These are phyloP conservation scores for Coenonympha glycerion DNA, from an alignment of 2,888 invertebrate genomes.

Conservation along the genomic window DNA sequence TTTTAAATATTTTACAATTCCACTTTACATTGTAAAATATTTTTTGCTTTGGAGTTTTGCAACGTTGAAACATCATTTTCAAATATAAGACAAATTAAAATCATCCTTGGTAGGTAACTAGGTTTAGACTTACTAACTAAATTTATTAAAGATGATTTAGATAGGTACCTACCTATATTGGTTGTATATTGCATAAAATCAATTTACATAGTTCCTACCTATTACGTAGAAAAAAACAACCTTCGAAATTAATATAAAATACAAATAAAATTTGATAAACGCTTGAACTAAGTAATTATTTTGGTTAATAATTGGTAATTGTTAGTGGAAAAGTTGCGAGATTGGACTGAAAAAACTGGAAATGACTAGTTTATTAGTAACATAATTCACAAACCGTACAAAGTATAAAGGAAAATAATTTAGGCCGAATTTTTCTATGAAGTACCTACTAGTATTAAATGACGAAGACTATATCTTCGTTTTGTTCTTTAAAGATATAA, in stretches of 20 bases:
- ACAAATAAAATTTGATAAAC: constrained; percentile 72
- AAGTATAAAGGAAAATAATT: neutral
- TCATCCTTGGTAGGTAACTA: constrained; percentile 25
- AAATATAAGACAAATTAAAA: constrained; percentile 11
- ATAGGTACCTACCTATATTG: constrained; percentile 21
- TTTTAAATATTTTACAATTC: no score
- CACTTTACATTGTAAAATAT: no score
- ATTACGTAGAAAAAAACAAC: constrained; percentile 50
- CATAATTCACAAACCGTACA: constrained; percentile 17
- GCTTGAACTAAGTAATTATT: constrained; percentile 68
- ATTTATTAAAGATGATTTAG: constrained; percentile 38
- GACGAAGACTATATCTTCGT: constrained; percentile 16
- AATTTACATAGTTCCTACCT: neutral
- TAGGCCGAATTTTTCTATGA: neutral
- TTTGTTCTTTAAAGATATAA: neutral
- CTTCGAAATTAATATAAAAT: constrained; percentile 58
- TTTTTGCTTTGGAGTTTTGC: neutral
- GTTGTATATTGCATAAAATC: constrained; percentile 9
- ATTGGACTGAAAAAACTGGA: constrained; percentile 38
- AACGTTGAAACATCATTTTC: no score
- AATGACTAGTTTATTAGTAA: constrained; percentile 39
- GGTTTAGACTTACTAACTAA: constrained; percentile 38
- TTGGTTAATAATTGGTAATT: constrained; percentile 61
- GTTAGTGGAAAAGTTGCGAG: constrained; percentile 22
- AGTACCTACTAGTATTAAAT: constrained; percentile 3